phyloP scores from a whole-genome alignment of 2,888 invertebrate species.

The Argyresthia albistria region DNA sequence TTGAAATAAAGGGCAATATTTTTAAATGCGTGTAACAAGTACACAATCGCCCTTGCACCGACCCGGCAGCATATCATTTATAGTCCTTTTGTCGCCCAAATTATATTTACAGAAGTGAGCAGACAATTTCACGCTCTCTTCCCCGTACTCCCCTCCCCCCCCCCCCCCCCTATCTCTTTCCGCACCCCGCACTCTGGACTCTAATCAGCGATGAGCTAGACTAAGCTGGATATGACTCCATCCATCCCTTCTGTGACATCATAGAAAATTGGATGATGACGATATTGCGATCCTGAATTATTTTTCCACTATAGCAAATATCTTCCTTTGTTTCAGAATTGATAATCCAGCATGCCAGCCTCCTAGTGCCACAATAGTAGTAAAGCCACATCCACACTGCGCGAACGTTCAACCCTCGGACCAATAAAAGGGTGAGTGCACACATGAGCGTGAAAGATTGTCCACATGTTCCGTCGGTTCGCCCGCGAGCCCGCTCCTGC shows the following conservation, averaged over 20 bases:
- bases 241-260: no score
- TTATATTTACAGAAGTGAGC: slow-evolving; percentile 73
- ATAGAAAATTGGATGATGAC: no score
- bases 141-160: slow-evolving; percentile 48
- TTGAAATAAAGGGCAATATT: slow-evolving; percentile 21
- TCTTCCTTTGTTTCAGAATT: no score
- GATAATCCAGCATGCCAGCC: no score
- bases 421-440: slow-evolving; percentile 65
- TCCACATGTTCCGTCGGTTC: slow-evolving; percentile 62
- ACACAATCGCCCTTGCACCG: slow-evolving; percentile 34
- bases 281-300: no score
- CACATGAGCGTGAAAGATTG: slow-evolving; percentile 73
- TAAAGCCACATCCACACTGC: slow-evolving; percentile 27
- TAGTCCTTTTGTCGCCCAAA: slow-evolving; percentile 71
- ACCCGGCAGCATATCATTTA: slow-evolving; percentile 63
- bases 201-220: slow-evolving; percentile 44
- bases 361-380: no score
- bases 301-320: no score
- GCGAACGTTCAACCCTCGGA: slow-evolving; percentile 31
- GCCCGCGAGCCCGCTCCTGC: background rate
- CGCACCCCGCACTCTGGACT: slow-evolving; percentile 46
- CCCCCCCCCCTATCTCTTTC: slow-evolving; percentile 32
- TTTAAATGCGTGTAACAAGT: slow-evolving; percentile 51
- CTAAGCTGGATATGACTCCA: background rate
- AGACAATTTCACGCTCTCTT: slow-evolving; percentile 73